These are phyloP conservation scores for Ashinkailepas kermadecensis DNA, from an alignment of 2,888 invertebrate genomes.

Conservation along the genomic window DNA sequence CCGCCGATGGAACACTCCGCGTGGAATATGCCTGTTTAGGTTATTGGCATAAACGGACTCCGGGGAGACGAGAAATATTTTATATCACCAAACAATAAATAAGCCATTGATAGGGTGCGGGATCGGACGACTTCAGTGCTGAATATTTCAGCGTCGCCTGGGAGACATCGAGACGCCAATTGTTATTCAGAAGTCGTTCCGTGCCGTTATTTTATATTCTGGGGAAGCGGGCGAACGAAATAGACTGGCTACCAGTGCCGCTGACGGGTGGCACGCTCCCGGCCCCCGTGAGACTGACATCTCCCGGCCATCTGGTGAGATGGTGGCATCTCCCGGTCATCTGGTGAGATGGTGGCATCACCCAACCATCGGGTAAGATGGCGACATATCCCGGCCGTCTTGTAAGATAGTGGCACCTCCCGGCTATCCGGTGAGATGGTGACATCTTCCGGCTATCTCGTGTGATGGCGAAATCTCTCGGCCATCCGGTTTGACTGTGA, in stretches of 20 bases:
- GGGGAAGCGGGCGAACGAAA: background rate
- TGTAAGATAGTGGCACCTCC: too few relatives aligned
- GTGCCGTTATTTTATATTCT: conserved; percentile 12
- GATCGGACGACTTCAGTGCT: conserved; percentile 27
- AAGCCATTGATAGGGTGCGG: conserved; percentile 27
- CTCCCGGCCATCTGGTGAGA: too few relatives aligned
- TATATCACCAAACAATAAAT: conserved; percentile 24
- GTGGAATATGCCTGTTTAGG: background rate
- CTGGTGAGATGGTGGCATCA: too few relatives aligned
- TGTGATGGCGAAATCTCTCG: too few relatives aligned
- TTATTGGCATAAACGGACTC: conserved; percentile 1
- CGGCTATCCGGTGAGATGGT: too few relatives aligned
- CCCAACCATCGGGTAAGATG: too few relatives aligned
- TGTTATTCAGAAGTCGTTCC: background rate
- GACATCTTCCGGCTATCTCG: too few relatives aligned
- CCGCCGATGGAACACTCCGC: background rate
- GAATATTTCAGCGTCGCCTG: conserved; percentile 2
- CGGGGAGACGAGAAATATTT: conserved; percentile 8
- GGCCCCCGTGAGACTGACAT: too few relatives aligned
- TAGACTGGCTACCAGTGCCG: background rate
- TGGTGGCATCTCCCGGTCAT: too few relatives aligned
- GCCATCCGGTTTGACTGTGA: too few relatives aligned
- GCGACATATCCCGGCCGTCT: too few relatives aligned
- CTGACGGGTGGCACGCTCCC: too few relatives aligned
- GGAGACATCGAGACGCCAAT: background rate